phyloP scores from a whole-genome alignment of 2,888 invertebrate genomes.

The Venusia cambrica region DNA sequence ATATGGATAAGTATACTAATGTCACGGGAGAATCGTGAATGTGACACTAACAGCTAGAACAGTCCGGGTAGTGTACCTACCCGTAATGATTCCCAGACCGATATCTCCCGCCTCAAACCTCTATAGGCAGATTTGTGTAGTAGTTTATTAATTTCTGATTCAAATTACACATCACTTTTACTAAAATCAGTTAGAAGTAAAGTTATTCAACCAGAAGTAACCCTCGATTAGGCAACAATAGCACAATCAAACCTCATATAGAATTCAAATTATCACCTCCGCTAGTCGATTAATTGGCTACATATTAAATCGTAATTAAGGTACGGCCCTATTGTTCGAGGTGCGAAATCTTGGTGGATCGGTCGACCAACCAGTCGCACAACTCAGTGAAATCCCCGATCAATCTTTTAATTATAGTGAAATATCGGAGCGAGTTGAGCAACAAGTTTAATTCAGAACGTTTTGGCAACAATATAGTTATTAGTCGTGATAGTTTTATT shows the following conservation, averaged over 20 bases:
- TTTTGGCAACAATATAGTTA: slow-evolving; percentile 27
- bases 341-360: slow-evolving; percentile 51
- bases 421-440: not conserved
- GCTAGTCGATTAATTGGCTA: slow-evolving; percentile 68
- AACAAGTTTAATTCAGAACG: slow-evolving; percentile 1
- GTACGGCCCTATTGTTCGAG: slow-evolving; percentile 60
- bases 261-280: slow-evolving; percentile 30
- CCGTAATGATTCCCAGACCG: too few relatives aligned
- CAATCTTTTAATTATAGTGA: slow-evolving; percentile 1
- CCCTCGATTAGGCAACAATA: slow-evolving; percentile 25
- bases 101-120: too few relatives aligned
- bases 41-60: too few relatives aligned
- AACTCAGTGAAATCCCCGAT: slow-evolving; percentile 7
- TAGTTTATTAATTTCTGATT: not conserved
- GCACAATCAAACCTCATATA: slow-evolving; percentile 30
- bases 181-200: too few relatives aligned
- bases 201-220: slow-evolving; percentile 11
- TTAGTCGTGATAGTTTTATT: slow-evolving; percentile 42
- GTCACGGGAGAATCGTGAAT: too few relatives aligned
- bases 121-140: not conserved
- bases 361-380: slow-evolving; percentile 40
- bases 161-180: slow-evolving; percentile 5
- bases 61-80: too few relatives aligned
- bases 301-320: slow-evolving; percentile 79
- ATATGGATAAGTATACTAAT: too few relatives aligned